These are phyloP conservation scores for Meiosimyza decipiens DNA, from an alignment of 2,888 invertebrate genomes.

Conservation along the genomic window DNA sequence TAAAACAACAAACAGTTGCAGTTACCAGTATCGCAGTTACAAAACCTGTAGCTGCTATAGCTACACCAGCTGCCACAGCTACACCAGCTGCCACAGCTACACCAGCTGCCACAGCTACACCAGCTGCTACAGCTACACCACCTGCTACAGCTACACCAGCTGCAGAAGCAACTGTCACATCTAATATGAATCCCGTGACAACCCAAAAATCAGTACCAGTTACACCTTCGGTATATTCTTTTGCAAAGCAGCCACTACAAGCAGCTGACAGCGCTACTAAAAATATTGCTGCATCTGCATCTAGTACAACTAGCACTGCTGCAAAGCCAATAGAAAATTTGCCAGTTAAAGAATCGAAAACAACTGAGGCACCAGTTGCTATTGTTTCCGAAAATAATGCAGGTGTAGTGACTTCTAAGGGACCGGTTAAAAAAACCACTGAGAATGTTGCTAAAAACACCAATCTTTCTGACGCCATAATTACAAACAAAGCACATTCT, in stretches of 20 bases:
- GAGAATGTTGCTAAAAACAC: background rate
- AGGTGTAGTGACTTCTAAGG: background rate
- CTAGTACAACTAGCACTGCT: conserved; percentile 9
- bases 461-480: background rate
- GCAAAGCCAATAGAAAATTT: conserved; percentile 3
- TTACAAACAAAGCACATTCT: background rate
- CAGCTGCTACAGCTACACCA: conserved; percentile 27
- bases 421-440: background rate
- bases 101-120: conserved; percentile 26
- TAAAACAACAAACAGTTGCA: conserved; percentile 36
- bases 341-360: background rate
- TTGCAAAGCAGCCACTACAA: conserved; percentile 25
- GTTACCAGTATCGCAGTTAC: conserved; percentile 3
- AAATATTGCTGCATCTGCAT: background rate
- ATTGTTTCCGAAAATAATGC: background rate
- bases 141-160: conserved; percentile 28
- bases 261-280: conserved; percentile 32
- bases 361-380: background rate
- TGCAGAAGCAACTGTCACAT: conserved; percentile 9
- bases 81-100: conserved; percentile 28
- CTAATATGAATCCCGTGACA: conserved; percentile 29
- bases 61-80: conserved; percentile 26
- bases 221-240: conserved; percentile 17
- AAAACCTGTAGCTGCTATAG: conserved; percentile 33
- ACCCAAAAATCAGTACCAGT: conserved; percentile 30